Evolutionary conservation across 2,797 vertebrate genomes (phyloP), one percentile per base, ranked within the genome.

Genomic region (Schizopygopsis pylzovi): DNA sequence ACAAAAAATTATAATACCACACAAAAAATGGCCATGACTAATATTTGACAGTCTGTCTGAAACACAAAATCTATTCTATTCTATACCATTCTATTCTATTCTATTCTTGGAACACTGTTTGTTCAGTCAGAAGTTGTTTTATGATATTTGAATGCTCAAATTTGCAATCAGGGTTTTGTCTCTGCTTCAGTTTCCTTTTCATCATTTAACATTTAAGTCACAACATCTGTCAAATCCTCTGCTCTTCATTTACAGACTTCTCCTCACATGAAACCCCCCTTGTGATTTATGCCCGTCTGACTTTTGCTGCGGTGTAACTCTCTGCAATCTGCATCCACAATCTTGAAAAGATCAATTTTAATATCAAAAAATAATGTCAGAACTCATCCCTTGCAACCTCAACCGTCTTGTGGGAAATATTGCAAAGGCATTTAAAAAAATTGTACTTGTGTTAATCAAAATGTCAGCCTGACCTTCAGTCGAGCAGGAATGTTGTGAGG

Each of bases 401-500:
- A 82, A 39, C 67, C 13, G 84, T 92, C 93, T 89, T 67, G 78
- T 87, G 92, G 93, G 94, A 95, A 94, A 94, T 93, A 93, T 88
- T 39, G 88, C 72, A 85, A 87, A 89, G 89, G 88, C 91, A 91
- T 92, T 94, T 92, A 90, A 77, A 89, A 92, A 92, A 93, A 92
- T 90, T 93, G 91, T 92, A 84, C 90, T 86, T 86, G 87, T 87
- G 90, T 94, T 93, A 92, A 95, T 94, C 93, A 94, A 94, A 95
- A 92, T 94, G 92, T 93, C 93, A 94, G 85, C 83, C 82, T 77
- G 61, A 90, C 91, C 87, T 89, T 75, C 47, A 63, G 79, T 63
- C 37, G n/a, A 52, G 59, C 49, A 37, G 43, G 22, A 85, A 65
- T 81, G 70, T 73, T 61, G 56, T 52, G 67, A 85, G 43, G 54